A percentile compares a stretch with the other conserved stretches of the same genome.
Evolutionary conservation across 2,797 vertebrate species (phyloP).

Genomic region (Ctenopoma kingsleyae): DNA sequence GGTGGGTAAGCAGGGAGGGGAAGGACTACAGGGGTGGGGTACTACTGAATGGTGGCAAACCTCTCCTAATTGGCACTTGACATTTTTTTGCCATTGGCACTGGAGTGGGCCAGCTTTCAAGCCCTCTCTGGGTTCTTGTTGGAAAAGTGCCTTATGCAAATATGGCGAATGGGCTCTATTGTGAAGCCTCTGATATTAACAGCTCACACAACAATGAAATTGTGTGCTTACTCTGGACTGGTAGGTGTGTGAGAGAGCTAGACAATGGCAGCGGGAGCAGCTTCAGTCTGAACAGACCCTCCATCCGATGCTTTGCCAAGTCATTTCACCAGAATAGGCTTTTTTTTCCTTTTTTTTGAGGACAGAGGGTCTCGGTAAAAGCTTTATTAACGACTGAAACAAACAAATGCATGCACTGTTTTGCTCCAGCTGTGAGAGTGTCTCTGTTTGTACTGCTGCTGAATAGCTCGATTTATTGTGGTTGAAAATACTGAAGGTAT

Average conservation of each 20-base stretch:
- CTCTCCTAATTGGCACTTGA: slow-evolving; percentile 90
- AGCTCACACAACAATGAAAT: slow-evolving; percentile 84
- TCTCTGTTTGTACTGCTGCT: slow-evolving; percentile 66
- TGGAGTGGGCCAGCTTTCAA: slow-evolving; percentile 87
- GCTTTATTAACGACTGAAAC: slow-evolving; percentile 74
- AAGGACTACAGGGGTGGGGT: slow-evolving; percentile 81
- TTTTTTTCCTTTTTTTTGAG: slow-evolving; percentile 61
- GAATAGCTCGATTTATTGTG: slow-evolving; percentile 67
- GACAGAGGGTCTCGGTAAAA: slow-evolving; percentile 69
- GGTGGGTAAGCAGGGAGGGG: slow-evolving; percentile 73
- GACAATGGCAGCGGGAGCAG: slow-evolving; percentile 78
- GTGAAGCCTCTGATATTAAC: slow-evolving; percentile 86
- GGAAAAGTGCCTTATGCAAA: slow-evolving; percentile 90
- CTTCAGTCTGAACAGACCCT: slow-evolving; percentile 83
- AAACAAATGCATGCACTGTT: slow-evolving; percentile 70
- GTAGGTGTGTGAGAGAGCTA: slow-evolving; percentile 82
- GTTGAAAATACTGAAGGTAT: slow-evolving; percentile 56
- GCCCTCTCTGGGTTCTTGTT: slow-evolving; percentile 85
- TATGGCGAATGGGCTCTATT: slow-evolving; percentile 84
- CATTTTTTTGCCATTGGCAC: slow-evolving; percentile 86
- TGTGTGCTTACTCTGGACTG: slow-evolving; percentile 80
- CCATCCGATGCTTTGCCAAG: slow-evolving; percentile 78
- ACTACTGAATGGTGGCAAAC: slow-evolving; percentile 85
- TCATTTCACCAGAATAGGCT: slow-evolving; percentile 76
- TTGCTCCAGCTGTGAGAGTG: slow-evolving; percentile 56